phyloP scores from a whole-genome alignment of 2,113 vertebrate genomes.

The Picathartes gymnocephalus region DNA sequence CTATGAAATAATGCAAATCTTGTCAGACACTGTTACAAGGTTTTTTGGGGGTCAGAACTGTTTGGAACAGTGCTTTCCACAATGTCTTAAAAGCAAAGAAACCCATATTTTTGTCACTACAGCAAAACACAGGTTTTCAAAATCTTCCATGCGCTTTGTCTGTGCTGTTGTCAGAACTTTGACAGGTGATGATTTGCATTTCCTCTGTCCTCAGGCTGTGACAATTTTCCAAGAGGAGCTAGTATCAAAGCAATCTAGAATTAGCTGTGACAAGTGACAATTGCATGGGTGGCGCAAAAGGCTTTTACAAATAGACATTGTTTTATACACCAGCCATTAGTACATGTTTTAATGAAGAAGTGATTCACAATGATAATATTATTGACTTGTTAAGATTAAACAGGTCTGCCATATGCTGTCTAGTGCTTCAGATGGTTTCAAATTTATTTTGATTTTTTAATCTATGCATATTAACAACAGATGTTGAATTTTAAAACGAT shows the following conservation, averaged over 20 bases:
- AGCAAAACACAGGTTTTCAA: not conserved
- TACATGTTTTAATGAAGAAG: constrained; percentile 1
- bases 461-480: not conserved
- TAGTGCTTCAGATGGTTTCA: constrained; percentile 22
- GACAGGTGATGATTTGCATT: not conserved
- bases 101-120: not conserved
- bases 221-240: not conserved
- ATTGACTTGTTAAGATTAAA: constrained; percentile 3
- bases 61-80: not conserved
- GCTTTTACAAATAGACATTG: not conserved
- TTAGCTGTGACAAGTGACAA: not conserved
- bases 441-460: not conserved
- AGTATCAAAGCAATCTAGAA: not conserved
- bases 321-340: not conserved
- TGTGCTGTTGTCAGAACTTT: not conserved
- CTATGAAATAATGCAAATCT: not conserved
- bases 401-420: not conserved
- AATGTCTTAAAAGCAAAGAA: not conserved
- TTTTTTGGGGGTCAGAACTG: not conserved
- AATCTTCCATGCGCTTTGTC: not conserved
- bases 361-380: not conserved
- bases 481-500: not conserved
- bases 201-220: not conserved
- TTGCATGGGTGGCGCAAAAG: not conserved
- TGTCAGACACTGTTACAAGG: not conserved